Base-by-base conservation (phyloP, 2,113 vertebrate species). In the Urocynchramus pylzowi region DNA sequence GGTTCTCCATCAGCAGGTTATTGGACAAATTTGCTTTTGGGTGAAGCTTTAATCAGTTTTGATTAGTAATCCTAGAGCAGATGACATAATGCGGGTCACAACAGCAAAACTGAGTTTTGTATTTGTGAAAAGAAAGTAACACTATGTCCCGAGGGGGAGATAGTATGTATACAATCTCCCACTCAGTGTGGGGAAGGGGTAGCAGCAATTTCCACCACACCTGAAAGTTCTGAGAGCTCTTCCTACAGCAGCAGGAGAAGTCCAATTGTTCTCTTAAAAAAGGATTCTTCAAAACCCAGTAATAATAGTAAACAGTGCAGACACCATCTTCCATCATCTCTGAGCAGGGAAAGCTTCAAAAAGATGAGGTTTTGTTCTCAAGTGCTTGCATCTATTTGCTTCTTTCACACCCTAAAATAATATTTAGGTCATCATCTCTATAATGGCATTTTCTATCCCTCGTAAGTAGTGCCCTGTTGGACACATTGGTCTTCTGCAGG, bases 391-490 rank as follows among this genome's bases (percentile, higher is more conserved):
- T 33, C 21, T 64, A 11, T 73, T 77, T 74, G 9, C 42, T 80
- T 45, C 31, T 50, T 65, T 84, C 45, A 52, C 11, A 23, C 9
- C 11, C 18, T 70, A 78, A 71, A 57, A 16, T 4, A 17, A 16
- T 5, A 13, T 63, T 63, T 63, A 35, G 15, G 24, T 35, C 12
- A 49, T 11, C 10, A 49, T 11, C 10, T 57, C 22, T 54, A 31
- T 70, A 82, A 78, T 9, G 20, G 12, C 11, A 44, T 44, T 82
- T 79, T 33, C 71, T 18, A 10, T 47, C n/a, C 22, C 74, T 22
- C 33, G 52, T 33, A 80, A 71, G 12, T 7, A 49, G 16, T 0
- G 0, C 2, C 49, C 8, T 31, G 7, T 22, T 69, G 21, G 45
- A 74, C 17, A 61, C n/a, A 19, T 0, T 54, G 17, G 7, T 35